Conservation (phyloP, 1,140 invertebrate genomes). For the Temnothorax longispinosus region DNA sequence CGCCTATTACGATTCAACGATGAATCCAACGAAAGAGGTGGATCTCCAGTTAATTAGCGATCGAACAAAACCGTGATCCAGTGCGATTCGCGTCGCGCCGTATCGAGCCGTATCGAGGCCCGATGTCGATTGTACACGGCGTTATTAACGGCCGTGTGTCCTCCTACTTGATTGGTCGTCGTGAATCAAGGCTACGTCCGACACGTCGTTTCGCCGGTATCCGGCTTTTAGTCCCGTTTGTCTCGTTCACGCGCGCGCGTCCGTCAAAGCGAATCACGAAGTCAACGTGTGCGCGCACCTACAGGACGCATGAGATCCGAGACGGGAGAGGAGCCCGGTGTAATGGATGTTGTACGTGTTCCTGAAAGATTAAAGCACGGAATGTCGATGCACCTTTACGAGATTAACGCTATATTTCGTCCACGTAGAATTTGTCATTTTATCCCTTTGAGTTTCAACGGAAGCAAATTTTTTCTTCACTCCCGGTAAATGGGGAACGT, state of each 20-base stretch:
- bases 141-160: conserved; percentile 73
- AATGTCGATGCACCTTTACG: conserved; percentile 31
- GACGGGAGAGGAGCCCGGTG: conserved; percentile 35
- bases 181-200: conserved; percentile 70
- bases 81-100: conserved; percentile 43
- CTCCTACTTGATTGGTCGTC: conserved; percentile 69
- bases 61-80: conserved; percentile 61
- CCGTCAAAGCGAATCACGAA: conserved; percentile 74
- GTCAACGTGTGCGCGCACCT: conserved; percentile 41
- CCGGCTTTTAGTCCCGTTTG: conserved; percentile 70
- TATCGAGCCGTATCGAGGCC: conserved; percentile 67
- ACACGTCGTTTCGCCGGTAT: conserved; percentile 72
- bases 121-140: conserved; percentile 70
- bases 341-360: conserved; percentile 47
- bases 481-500: not conserved
- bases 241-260: conserved; percentile 74
- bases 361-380: conserved; percentile 54
- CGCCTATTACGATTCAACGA: conserved; percentile 49
- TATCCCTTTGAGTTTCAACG: conserved; percentile 1
- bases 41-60: conserved; percentile 74
- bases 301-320: conserved; percentile 33
- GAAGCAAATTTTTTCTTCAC: conserved; percentile 3
- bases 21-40: conserved; percentile 59
- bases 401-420: conserved; percentile 35
- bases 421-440: conserved; percentile 3